Evolutionary conservation across 2,113 vertebrate genomes (phyloP), one percentile per base, ranked within the genome.

Genomic region (Mellivora capensis): DNA sequence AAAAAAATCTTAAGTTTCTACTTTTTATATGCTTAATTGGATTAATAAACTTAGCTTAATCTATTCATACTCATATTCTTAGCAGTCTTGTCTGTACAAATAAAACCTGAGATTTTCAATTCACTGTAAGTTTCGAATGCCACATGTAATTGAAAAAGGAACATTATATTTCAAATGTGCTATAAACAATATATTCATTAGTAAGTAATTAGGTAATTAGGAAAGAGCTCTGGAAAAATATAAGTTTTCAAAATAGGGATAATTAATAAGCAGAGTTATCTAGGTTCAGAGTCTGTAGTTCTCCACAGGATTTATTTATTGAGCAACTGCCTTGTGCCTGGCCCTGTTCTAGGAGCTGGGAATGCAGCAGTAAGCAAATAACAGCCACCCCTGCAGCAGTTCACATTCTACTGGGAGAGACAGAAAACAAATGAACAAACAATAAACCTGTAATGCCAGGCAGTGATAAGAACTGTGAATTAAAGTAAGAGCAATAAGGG

Each of bases 31-130:
- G 59, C 29, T 72, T 85, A 64, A 12, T 77, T 91, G 12, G 31
- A 62, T 93, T 86, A 90, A n/a, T 86, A 54, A 88, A 86, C 90
- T 94, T 81, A 85, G 47, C 47, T 88, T 94, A 91, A 42, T 47
- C 25, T 18, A 39, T 89, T 47, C 49, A 59, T 54, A 87, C 3
- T 88, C 61, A 52, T 74, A 52, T 74, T 94, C 37, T 71, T 96
- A 77, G 23, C 29, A 81, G 23, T 93, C 76, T 96, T 92, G 20
- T 69, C 71, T 96, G 11, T 86, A 42, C 39, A 47, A 59, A 77
- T 82, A 72, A 94, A 93, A 83, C 44, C 74, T 64, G 49, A 61
- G 57, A 72, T 91, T 84, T 96, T 94, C 80, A 57, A 77, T 87
- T 72, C 54, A 80, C 11, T 67, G 0, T 79, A 95, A 74, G 17